Base-by-base conservation (phyloP, 2,888 invertebrate species). In the Aleiodes leptofemur region DNA sequence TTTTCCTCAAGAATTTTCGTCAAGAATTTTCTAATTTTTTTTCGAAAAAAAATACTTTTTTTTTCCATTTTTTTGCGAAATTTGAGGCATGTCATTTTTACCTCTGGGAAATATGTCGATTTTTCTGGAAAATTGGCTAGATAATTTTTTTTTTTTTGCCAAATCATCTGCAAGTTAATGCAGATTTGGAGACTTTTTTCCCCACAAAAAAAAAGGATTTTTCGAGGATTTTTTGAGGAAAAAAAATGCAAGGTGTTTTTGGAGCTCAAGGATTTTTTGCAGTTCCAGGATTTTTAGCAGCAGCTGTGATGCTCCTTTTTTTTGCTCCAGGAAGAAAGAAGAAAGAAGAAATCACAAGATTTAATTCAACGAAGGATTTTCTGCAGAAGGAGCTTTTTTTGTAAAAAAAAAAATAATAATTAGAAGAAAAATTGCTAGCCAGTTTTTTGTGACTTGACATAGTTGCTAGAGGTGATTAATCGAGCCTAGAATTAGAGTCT, bases 61-160 rank as follows among this genome's bases (percentile, higher is more conserved):
- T 38, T 14, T n/a, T 3, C 14, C 4, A 31, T 34, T 31, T 23
- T 23, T 23, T 23, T 1, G 2, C 2, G 23, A 14, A 43, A 43
- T 4, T 11, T 23, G 83, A 86, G 85, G 84, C 82, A 23, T 23
- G 76, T 82, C 82, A 87, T 86, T 82, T 81, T 84, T 85, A 86
- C 82, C 88, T 88, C 88, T 89, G 88, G 80, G 78, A 87, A 86
- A 74, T 89, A 88, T 89, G 89, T 89, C 88, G 84, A 88, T 34
- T 84, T 76, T 77, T 74, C 13, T 78, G 85, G 81, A 69, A 86
- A 89, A 85, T 89, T 88, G 88, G 87, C 89, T 89, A 89, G 88
- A 87, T 88, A 86, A 83, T 83, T 85, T 83, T 73, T 56, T 83
- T 73, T 56, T 23, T 23, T 23, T 23, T 23, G 23, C 23, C 2